Conservation (phyloP, 2,888 invertebrate species). For the Melinopterus prodromus region DNA sequence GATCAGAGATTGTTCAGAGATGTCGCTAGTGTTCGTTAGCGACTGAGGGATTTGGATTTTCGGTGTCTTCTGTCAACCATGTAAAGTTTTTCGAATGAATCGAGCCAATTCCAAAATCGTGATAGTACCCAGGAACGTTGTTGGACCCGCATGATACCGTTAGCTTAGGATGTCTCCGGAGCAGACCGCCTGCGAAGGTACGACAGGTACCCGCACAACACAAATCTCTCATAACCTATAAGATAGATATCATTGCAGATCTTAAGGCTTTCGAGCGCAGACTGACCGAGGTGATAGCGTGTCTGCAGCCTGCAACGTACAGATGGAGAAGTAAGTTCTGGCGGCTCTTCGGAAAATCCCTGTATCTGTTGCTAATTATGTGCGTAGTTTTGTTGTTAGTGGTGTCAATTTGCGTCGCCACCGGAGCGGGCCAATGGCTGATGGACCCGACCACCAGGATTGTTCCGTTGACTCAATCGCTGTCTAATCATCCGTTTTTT, state of each 20-base stretch:
- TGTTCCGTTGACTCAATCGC: constrained; percentile 88
- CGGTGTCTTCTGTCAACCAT: neutral
- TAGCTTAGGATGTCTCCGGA: constrained; percentile 76
- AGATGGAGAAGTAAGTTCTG: constrained; percentile 90
- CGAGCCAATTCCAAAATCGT: neutral
- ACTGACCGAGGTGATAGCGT: constrained; percentile 95
- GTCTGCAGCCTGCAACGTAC: constrained; percentile 91
- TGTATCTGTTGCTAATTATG: constrained; percentile 24
- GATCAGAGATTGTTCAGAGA: neutral
- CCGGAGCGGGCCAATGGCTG: constrained; percentile 96
- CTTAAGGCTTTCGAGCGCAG: constrained; percentile 97
- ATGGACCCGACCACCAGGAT: constrained; percentile 93
- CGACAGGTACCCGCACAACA: constrained; percentile 43
- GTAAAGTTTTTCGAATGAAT: neutral
- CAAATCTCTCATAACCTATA: constrained; percentile 55
- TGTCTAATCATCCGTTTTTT: constrained; percentile 95
- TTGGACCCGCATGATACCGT: constrained; percentile 16
- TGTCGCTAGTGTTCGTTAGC: neutral
- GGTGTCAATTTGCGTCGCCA: constrained; percentile 89
- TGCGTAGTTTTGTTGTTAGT: constrained; percentile 82
- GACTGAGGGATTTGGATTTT: neutral
- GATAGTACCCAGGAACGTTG: neutral
- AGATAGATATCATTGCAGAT: constrained; percentile 71
- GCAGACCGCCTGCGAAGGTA: constrained; percentile 93
- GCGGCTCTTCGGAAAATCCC: constrained; percentile 21